These are phyloP conservation scores for Scaptomyza montana DNA, from an alignment of 1,140 invertebrate genomes.

Conservation along the genomic window DNA sequence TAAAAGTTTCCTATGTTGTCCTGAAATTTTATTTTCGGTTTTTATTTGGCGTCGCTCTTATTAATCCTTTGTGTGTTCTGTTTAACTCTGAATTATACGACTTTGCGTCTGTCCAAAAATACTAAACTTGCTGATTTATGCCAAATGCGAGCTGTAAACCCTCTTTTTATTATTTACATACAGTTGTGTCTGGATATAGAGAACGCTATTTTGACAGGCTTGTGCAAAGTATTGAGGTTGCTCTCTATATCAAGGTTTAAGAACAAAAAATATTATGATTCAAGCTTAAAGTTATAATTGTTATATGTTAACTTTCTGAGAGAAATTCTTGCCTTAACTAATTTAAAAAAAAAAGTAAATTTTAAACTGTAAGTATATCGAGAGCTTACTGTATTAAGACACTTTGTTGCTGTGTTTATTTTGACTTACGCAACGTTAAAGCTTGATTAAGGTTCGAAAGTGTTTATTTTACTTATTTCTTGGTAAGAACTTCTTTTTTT, in stretches of 20 bases:
- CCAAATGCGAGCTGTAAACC: slow-evolving; percentile 55
- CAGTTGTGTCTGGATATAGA: background rate
- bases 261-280: too few species aligned
- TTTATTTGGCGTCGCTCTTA: slow-evolving; percentile 20
- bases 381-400: too few species aligned
- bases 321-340: too few species aligned
- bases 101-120: slow-evolving; percentile 30
- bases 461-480: background rate
- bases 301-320: too few species aligned
- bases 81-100: slow-evolving; percentile 59
- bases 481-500: background rate
- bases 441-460: background rate
- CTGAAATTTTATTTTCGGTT: slow-evolving; percentile 32
- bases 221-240: too few species aligned
- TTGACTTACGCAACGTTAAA: background rate
- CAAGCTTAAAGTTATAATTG: too few species aligned
- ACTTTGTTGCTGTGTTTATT: slow-evolving; percentile 6
- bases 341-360: too few species aligned
- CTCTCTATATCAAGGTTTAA: too few species aligned
- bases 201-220: too few species aligned
- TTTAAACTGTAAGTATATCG: too few species aligned
- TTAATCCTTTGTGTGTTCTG: slow-evolving; percentile 75
- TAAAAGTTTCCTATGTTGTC: slow-evolving; percentile 2
- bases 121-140: slow-evolving; percentile 63
- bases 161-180: slow-evolving; percentile 6